Evolutionary conservation across 2,888 invertebrate genomes (phyloP).

Genomic region (Epinotia ramella): DNA sequence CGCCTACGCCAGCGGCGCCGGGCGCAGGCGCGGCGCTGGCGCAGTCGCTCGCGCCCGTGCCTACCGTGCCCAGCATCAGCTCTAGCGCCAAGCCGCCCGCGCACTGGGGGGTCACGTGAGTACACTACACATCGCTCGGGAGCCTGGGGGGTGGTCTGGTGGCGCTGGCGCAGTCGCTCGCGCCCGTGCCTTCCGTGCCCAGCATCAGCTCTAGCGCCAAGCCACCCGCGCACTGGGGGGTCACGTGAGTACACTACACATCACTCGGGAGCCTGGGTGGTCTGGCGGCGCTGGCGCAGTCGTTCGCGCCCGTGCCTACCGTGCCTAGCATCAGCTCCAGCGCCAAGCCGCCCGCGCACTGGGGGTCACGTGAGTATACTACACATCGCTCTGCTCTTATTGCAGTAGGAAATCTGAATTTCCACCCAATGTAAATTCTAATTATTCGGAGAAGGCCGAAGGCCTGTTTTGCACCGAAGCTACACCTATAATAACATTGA

Average conservation of each 20-base stretch:
- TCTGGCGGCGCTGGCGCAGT: slow-evolving; percentile 77
- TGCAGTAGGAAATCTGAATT: too few species aligned
- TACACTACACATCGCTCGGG: slow-evolving; percentile 51
- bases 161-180: slow-evolving; percentile 79
- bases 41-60: slow-evolving; percentile 81
- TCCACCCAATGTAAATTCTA: too few species aligned
- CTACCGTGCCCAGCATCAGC: slow-evolving; percentile 81
- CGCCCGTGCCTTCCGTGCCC: slow-evolving; percentile 82
- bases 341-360: slow-evolving; percentile 81
- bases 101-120: slow-evolving; percentile 84
- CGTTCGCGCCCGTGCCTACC: slow-evolving; percentile 81
- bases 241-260: slow-evolving; percentile 75
- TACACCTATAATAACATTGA: too few species aligned
- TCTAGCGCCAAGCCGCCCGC: slow-evolving; percentile 80
- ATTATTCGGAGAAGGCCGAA: too few species aligned
- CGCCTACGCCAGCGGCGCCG: slow-evolving; percentile 76
- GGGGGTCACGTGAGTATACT: slow-evolving; percentile 82
- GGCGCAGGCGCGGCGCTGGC: slow-evolving; percentile 70
- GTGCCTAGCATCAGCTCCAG: slow-evolving; percentile 81
- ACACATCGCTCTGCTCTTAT: neutral
- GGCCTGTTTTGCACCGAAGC: too few species aligned
- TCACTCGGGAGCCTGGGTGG: slow-evolving; percentile 34
- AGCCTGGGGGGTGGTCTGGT: slow-evolving; percentile 51
- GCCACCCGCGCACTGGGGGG: slow-evolving; percentile 83
- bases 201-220: slow-evolving; percentile 81